Evolutionary conservation across 2,888 invertebrate species (phyloP).

Genomic region (Myopa tessellatipennis): DNA sequence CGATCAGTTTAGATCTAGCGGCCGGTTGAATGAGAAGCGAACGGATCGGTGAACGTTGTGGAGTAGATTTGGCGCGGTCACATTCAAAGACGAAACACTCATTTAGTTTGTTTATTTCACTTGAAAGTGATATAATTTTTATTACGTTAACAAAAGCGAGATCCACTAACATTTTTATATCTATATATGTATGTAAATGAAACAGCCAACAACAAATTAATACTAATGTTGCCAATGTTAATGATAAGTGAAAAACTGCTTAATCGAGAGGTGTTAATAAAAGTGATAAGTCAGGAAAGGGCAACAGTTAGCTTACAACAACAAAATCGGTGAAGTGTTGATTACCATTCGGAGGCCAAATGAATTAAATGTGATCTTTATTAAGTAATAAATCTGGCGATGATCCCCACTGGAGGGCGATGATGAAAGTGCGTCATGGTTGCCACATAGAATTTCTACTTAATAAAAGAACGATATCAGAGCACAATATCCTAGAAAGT

Average conservation of each 20-base stretch:
- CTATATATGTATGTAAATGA: not conserved
- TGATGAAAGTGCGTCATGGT: not conserved
- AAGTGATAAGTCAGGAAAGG: constrained; percentile 10
- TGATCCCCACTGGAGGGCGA: not conserved
- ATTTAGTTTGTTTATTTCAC: constrained; percentile 1
- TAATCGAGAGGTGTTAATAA: constrained; percentile 10
- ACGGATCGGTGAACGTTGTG: not conserved
- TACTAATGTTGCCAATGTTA: not conserved
- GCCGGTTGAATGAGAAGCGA: constrained; percentile 31
- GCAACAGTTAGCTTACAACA: constrained; percentile 4
- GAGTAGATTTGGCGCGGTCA: not conserved
- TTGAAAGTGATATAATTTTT: constrained; percentile 15
- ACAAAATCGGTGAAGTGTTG: constrained; percentile 12
- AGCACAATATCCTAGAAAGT: not conserved
- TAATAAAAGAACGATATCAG: not conserved
- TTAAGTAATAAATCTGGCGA: constrained; percentile 14
- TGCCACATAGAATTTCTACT: constrained; percentile 9
- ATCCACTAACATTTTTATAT: not conserved
- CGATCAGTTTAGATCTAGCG: constrained; percentile 35
- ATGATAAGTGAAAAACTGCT: not conserved
- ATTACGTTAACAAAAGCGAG: not conserved
- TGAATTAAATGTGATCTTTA: constrained; percentile 33
- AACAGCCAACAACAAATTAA: constrained; percentile 6
- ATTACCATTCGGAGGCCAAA: constrained; percentile 34
- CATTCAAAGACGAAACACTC: not conserved